Base-by-base conservation (phyloP, 2,797 vertebrate species). In the Loris lydekkerianus region DNA sequence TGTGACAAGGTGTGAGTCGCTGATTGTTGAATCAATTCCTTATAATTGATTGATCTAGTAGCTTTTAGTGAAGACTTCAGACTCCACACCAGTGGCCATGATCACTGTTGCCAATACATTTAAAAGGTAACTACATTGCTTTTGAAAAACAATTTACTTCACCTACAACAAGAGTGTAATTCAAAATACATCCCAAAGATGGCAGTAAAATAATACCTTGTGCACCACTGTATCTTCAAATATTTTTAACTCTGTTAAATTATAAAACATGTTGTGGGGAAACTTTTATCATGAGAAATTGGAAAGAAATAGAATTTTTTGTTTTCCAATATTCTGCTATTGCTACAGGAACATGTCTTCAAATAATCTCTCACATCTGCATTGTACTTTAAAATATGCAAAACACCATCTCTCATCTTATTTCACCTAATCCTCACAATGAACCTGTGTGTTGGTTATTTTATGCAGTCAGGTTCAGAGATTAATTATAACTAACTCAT, bases 141-240 rank as follows among this genome's bases (percentile, higher is more conserved):
- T 92, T 91, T 89, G 78, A 58, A 86, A 93, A 93, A 75, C 37
- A 65, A 72, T 75, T 93, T 61, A 76, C 69, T 72, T 85, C 3
- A 61, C 75, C 49, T 86, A 63, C 43, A 53, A 53, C 3, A n/a
- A 6, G 34, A 43, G 4, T 95, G 96, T 86, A 96, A 49, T 97
- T 95, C 93, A 93, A 78, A 85, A 17, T 72, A 34, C 31, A 27
- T n/a, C 97, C 97, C 27, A 67, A 80, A 96, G 97, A 96, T 97
- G 97, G 97, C 97, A 97, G 95, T 94, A 90, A 11, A 93, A 21
- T 73, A 94, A 95, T 75, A 75, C 69, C 93, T 96, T 73, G 46
- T 95, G 63, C 17, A 80, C 43, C 0, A 1, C 49, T 43, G 14
- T 53, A 25, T 10, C n/a, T 75, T 56, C 73, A 92, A 81, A 5